A percentile compares a stretch with the other conserved stretches of the same genome.
Evolutionary conservation across 2,888 invertebrate species (phyloP).

Genomic region (Dyspetes luteomarginatus): DNA sequence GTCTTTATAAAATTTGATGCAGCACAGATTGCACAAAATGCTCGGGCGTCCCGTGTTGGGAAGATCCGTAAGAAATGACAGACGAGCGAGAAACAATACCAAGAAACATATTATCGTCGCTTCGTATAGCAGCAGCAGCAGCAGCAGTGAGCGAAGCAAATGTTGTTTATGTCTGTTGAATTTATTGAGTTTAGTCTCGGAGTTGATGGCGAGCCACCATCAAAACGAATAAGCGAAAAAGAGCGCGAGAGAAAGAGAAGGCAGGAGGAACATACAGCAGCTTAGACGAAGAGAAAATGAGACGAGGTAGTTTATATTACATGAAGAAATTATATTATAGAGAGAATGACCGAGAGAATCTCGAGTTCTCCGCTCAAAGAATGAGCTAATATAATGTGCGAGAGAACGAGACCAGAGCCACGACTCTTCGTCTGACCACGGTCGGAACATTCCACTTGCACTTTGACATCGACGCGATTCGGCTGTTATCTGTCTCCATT

Average conservation of each 20-base stretch:
- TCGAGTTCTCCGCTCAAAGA: too few relatives aligned
- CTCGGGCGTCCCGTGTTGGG: too few relatives aligned
- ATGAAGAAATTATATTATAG: background rate
- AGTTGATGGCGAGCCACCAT: conserved; percentile 29
- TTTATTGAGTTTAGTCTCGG: conserved; percentile 61
- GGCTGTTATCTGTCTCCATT: conserved; percentile 19
- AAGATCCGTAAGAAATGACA: background rate
- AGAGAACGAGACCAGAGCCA: background rate
- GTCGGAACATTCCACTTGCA: conserved; percentile 52
- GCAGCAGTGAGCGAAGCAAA: conserved; percentile 12
- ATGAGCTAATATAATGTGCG: too few relatives aligned
- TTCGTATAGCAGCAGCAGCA: conserved; percentile 10
- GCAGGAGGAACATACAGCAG: background rate
- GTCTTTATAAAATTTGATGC: background rate
- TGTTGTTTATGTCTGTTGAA: conserved; percentile 54
- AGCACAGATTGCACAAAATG: background rate
- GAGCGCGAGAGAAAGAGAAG: background rate
- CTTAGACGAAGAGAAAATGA: background rate
- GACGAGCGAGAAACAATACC: conserved; percentile 34
- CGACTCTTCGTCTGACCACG: background rate
- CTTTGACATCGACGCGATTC: conserved; percentile 53
- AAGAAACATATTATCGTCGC: conserved; percentile 46
- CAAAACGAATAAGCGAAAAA: conserved; percentile 5
- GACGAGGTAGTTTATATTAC: background rate
- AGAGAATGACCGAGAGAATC: too few relatives aligned